Evolutionary conservation across 1,140 invertebrate genomes (phyloP).

Genomic region (Hyposmocoma kahamanoa): DNA sequence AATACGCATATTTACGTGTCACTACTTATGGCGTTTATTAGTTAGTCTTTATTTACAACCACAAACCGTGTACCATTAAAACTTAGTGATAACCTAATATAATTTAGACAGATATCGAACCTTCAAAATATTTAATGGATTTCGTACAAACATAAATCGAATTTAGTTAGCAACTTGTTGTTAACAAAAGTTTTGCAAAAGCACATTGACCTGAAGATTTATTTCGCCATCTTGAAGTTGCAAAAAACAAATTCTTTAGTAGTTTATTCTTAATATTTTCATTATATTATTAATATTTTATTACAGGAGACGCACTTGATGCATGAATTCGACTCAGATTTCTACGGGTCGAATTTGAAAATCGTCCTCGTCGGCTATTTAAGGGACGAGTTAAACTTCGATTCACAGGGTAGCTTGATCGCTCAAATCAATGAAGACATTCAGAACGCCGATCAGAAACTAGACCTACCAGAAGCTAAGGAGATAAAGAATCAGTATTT

Average conservation of each 20-base stretch:
- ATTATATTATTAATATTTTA: slow-evolving; percentile 20
- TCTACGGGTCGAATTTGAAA: slow-evolving; percentile 89
- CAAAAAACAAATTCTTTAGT: neutral
- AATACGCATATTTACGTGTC: too few relatives aligned
- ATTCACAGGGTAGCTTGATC: slow-evolving; percentile 85
- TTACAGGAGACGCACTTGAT: slow-evolving; percentile 93
- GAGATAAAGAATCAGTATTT: slow-evolving; percentile 33
- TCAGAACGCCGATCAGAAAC: slow-evolving; percentile 72
- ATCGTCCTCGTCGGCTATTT: slow-evolving; percentile 88
- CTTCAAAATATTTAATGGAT: too few relatives aligned
- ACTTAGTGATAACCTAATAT: too few relatives aligned
- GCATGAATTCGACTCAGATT: slow-evolving; percentile 88
- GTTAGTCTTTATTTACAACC: too few relatives aligned
- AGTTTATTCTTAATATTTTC: slow-evolving; percentile 4
- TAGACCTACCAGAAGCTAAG: slow-evolving; percentile 69
- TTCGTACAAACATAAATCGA: too few relatives aligned
- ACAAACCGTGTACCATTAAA: too few relatives aligned
- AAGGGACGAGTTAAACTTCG: slow-evolving; percentile 87
- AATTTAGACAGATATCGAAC: too few relatives aligned
- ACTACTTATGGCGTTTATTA: too few relatives aligned
- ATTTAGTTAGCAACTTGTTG: too few relatives aligned
- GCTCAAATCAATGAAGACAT: slow-evolving; percentile 86
- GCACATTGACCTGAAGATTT: too few relatives aligned
- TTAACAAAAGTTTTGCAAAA: too few relatives aligned
- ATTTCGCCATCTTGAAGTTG: too few relatives aligned